Percentiles rank a stretch among this genome's conserved stretches.
Evolutionary conservation across 2,888 invertebrate genomes (phyloP).

Genomic region (Sinotaia quadrata): DNA sequence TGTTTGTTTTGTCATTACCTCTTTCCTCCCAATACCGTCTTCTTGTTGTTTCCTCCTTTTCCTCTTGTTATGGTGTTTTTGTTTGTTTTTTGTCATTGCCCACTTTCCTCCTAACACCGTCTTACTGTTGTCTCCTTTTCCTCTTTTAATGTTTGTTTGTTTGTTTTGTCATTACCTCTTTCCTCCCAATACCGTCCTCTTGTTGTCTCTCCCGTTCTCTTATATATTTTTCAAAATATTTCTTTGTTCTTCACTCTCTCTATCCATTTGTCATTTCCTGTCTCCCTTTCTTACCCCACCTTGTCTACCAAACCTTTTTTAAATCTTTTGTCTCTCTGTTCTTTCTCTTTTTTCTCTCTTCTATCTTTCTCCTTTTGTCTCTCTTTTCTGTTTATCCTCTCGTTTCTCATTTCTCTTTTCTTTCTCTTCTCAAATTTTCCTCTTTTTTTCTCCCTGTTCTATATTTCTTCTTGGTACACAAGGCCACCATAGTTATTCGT

Average conservation of each 20-base stretch:
- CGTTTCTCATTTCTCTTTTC: not conserved
- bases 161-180: not conserved
- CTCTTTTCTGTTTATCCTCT: not conserved
- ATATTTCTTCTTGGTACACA: too few relatives aligned
- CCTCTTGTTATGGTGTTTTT: too few relatives aligned
- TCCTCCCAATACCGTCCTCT: not conserved
- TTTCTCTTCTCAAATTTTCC: not conserved
- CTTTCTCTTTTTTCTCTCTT: not conserved
- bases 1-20: slow-evolving; percentile 20
- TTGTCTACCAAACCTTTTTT: too few relatives aligned
- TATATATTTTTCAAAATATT: too few relatives aligned
- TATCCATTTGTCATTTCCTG: not conserved
- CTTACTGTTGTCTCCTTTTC: not conserved
- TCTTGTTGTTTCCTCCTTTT: too few relatives aligned
- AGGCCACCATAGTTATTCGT: not conserved
- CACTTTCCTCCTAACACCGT: not conserved
- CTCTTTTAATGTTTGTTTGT: not conserved
- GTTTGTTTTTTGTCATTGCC: not conserved
- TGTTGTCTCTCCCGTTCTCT: not conserved
- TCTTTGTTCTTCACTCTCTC: not conserved
- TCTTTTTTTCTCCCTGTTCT: not conserved
- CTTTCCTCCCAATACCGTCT: too few relatives aligned
- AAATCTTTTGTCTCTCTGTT: too few relatives aligned
- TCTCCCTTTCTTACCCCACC: not conserved
- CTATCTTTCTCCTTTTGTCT: not conserved